phyloP scores from a whole-genome alignment of 2,797 vertebrate species.

The Tokudaia muenninki region DNA sequence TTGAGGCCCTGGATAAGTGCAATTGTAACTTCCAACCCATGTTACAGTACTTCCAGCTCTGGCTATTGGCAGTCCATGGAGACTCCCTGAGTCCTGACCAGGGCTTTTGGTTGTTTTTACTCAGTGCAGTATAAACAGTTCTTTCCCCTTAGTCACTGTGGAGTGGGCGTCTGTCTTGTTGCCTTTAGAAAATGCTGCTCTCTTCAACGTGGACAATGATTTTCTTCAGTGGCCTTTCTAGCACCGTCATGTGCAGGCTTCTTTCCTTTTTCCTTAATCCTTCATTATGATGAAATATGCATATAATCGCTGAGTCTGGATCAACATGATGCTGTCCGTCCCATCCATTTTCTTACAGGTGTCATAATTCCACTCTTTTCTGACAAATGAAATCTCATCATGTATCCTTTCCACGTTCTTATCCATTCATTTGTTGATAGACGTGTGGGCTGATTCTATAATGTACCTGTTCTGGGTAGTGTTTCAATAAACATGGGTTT shows the following conservation, averaged over 20 bases:
- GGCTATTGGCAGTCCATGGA: not conserved
- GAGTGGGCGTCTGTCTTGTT: not conserved
- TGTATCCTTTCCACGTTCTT: not conserved
- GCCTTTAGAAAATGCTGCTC: conserved; percentile 35
- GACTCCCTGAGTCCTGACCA: not conserved
- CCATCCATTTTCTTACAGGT: not conserved
- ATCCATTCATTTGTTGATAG: not conserved
- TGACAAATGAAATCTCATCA: not conserved
- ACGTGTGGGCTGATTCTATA: not conserved
- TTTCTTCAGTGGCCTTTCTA: not conserved
- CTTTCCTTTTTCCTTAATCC: not conserved
- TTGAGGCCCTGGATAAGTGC: not conserved
- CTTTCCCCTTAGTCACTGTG: not conserved
- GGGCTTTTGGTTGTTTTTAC: not conserved
- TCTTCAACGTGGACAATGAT: not conserved
- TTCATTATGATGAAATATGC: not conserved
- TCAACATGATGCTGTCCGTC: not conserved
- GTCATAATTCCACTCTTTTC: not conserved
- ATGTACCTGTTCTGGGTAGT: not conserved
- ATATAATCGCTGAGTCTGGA: not conserved
- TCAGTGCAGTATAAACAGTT: not conserved
- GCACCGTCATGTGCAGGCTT: not conserved
- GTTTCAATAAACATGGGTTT: not conserved
- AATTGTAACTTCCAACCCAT: not conserved
- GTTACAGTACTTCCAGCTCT: not conserved